phyloP scores from a whole-genome alignment of 35 echinoderm and acorn worm species.

The Lytechinus variegatus region DNA sequence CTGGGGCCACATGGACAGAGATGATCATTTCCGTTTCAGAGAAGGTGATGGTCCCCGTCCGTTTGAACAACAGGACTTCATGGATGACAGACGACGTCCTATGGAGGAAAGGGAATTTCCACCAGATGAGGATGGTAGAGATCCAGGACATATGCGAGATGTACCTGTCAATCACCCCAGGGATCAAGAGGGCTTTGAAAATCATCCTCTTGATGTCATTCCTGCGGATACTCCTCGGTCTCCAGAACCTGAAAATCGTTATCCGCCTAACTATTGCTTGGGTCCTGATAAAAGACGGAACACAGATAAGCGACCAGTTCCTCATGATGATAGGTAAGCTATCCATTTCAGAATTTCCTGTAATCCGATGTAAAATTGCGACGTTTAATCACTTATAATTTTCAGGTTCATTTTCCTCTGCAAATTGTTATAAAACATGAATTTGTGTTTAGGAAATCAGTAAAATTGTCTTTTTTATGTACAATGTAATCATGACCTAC shows the following conservation, averaged over 20 bases:
- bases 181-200: not conserved
- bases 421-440: too few species aligned
- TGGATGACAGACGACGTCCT: not conserved
- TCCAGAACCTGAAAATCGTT: not conserved
- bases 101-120: not conserved
- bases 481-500: too few species aligned
- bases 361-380: not conserved
- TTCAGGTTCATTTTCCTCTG: too few species aligned
- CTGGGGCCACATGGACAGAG: not conserved
- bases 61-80: not conserved
- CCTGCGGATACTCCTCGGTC: not conserved
- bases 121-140: constrained; percentile 14
- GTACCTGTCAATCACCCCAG: not conserved
- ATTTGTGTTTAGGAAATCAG: too few species aligned
- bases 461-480: too few species aligned
- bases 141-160: not conserved
- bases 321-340: not conserved
- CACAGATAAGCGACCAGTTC: not conserved
- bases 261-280: not conserved
- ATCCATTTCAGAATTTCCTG: not conserved
- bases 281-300: not conserved
- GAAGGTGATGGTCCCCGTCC: not conserved
- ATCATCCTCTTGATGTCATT: not conserved
- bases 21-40: not conserved
- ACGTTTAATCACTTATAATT: not conserved